Conservation (phyloP, 1,140 invertebrate genomes). For the Lutraria rhynchaena region DNA sequence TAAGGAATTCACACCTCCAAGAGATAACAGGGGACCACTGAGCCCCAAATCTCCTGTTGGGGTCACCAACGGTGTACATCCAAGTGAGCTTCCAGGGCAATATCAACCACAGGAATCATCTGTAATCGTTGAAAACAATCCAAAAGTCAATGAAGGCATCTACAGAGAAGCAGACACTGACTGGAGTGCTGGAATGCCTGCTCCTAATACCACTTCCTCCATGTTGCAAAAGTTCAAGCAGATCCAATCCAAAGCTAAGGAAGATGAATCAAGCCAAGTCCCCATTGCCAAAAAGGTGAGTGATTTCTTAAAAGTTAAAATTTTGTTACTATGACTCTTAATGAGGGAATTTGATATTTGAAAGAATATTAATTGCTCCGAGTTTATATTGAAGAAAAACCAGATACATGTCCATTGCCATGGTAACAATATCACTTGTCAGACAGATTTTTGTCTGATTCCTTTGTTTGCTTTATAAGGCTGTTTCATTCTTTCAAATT, state of each 20-base stretch:
- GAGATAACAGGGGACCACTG: conserved; percentile 63
- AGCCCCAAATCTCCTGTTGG: conserved; percentile 68
- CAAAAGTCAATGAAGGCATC: conserved; percentile 65
- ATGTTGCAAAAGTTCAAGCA: conserved; percentile 74
- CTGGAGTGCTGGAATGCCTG: conserved; percentile 71
- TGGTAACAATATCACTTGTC: no score
- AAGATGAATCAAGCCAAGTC: conserved; percentile 65
- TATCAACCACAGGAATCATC: conserved; percentile 71
- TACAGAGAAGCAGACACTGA: conserved; percentile 74
- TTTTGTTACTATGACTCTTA: no score
- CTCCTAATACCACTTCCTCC: conserved; percentile 72
- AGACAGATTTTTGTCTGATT: no score
- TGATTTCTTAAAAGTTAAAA: neutral
- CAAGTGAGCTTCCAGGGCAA: conserved; percentile 74
- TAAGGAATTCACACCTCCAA: conserved; percentile 78
- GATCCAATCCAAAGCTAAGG: conserved; percentile 75
- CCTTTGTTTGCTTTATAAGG: no score
- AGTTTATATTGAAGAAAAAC: no score
- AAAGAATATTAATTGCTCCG: no score
- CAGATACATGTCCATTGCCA: no score
- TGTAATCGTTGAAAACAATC: conserved; percentile 72
- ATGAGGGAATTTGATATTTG: no score
- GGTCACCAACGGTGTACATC: conserved; percentile 68
- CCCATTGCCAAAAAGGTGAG: conserved; percentile 74
- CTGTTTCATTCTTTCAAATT: no score